Conservation (phyloP, 1,140 invertebrate genomes). For the Camponotus vicinus region DNA sequence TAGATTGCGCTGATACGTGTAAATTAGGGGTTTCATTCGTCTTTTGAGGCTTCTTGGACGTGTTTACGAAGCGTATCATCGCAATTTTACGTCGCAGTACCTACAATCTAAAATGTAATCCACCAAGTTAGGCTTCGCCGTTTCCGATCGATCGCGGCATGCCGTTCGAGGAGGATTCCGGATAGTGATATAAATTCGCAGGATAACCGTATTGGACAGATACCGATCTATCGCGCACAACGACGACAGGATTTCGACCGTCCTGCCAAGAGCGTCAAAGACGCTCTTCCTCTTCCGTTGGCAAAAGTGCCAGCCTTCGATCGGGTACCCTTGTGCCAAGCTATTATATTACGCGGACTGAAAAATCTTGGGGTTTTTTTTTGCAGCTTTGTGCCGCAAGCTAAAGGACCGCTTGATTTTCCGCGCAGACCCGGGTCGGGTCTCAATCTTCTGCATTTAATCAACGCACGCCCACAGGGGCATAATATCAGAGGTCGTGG, state of each 20-base stretch:
- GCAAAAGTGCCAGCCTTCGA: conserved; percentile 43
- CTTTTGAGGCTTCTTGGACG: conserved; percentile 11
- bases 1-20: not conserved
- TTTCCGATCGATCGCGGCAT: conserved; percentile 46
- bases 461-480: conserved; percentile 31
- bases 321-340: conserved; percentile 41
- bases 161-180: not conserved
- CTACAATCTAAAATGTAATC: conserved; percentile 37
- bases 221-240: conserved; percentile 52
- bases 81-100: not conserved
- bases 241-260: conserved; percentile 37
- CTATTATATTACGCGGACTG: conserved; percentile 51
- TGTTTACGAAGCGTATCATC: not conserved
- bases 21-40: conserved; percentile 40
- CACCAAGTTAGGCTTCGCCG: conserved; percentile 22
- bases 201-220: conserved; percentile 31
- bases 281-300: conserved; percentile 47
- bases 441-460: conserved; percentile 34
- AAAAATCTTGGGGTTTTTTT: conserved; percentile 29
- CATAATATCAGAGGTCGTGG: conserved; percentile 53
- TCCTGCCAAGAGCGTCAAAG: conserved; percentile 35
- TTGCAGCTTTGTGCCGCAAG: not conserved
- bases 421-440: not conserved
- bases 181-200: conserved; percentile 41
- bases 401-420: conserved; percentile 15